These are phyloP conservation scores for Aphrocallistes beatrix DNA, from an alignment of 37 sponge, comb jelly and placozoan species.

Conservation along the genomic window DNA sequence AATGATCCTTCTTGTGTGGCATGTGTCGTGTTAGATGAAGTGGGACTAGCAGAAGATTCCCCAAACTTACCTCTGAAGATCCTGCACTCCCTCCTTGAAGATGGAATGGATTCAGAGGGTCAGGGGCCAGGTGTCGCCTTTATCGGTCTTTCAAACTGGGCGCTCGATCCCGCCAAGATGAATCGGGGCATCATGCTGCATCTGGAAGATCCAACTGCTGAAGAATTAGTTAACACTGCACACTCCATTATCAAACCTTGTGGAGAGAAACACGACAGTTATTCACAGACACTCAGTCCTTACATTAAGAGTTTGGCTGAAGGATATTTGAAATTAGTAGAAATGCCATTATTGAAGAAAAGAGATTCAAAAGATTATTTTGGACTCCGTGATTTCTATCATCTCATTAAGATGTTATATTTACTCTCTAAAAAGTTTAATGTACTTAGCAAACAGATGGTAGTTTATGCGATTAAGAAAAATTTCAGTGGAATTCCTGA, in stretches of 20 bases:
- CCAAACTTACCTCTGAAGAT: conserved; percentile 31
- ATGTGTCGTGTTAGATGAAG: conserved; percentile 29
- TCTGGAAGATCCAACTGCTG: neutral
- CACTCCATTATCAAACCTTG: neutral
- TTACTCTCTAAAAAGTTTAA: neutral
- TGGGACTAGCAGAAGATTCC: conserved; percentile 40
- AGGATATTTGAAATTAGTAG: neutral
- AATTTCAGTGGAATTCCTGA: neutral
- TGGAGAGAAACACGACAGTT: neutral
- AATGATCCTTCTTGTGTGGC: neutral
- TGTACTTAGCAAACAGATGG: neutral
- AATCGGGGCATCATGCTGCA: conserved; percentile 30
- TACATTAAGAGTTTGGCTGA: neutral
- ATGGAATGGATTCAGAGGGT: neutral
- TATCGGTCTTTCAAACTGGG: conserved; percentile 39
- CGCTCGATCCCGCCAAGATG: conserved; percentile 42
- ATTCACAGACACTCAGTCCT: neutral
- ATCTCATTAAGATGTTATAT: conserved; percentile 5
- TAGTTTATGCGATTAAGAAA: neutral
- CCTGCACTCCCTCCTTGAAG: conserved; percentile 33
- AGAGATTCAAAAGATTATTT: neutral
- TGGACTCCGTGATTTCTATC: neutral
- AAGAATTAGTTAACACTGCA: neutral
- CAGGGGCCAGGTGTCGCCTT: conserved; percentile 2
- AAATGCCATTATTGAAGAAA: neutral